These are phyloP conservation scores for Trematomus bernacchii DNA, from an alignment of 2,797 vertebrate genomes.

Conservation along the genomic window DNA sequence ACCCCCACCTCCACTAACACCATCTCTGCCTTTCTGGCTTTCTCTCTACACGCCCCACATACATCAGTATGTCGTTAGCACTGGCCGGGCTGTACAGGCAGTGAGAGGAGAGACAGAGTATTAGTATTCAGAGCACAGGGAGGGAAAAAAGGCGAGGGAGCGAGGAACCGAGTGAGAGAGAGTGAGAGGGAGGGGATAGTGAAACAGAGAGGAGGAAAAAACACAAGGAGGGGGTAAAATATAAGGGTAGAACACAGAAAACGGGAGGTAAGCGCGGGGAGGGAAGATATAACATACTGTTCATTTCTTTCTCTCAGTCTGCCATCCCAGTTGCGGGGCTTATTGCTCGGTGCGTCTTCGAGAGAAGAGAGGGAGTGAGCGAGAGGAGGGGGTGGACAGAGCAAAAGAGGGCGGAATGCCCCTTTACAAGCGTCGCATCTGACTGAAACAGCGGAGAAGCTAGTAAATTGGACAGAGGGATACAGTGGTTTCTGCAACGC, in stretches of 20 bases:
- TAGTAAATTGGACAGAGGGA: slow-evolving; percentile 51
- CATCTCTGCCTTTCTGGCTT: slow-evolving; percentile 30
- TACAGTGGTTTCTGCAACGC: slow-evolving; percentile 55
- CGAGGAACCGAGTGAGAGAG: slow-evolving; percentile 53
- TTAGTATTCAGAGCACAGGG: slow-evolving; percentile 89
- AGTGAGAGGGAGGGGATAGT: slow-evolving; percentile 68
- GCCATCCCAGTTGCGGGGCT: slow-evolving; percentile 76
- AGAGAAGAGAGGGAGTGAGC: slow-evolving; percentile 19
- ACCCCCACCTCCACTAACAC: slow-evolving; percentile 3
- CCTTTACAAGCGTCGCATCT: slow-evolving; percentile 79
- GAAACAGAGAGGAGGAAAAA: slow-evolving; percentile 76
- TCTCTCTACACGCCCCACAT: slow-evolving; percentile 72
- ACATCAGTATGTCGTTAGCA: slow-evolving; percentile 86
- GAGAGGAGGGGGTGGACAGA: slow-evolving; percentile 34
- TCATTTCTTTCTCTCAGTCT: slow-evolving; percentile 81
- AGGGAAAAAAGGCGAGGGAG: slow-evolving; percentile 58
- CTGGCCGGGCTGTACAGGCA: slow-evolving; percentile 74
- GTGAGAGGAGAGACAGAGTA: slow-evolving; percentile 76
- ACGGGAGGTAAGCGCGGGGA: slow-evolving; percentile 73
- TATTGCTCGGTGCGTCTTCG: slow-evolving; percentile 65
- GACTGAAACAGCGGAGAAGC: slow-evolving; percentile 61
- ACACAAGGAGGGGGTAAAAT: slow-evolving; percentile 70
- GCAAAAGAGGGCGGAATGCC: slow-evolving; percentile 75
- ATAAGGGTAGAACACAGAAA: slow-evolving; percentile 76
- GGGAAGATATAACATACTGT: slow-evolving; percentile 72